A percentile compares a stretch with the other conserved stretches of the same genome.
These are phyloP conservation scores for Nymphicus hollandicus DNA, from an alignment of 2,113 vertebrate genomes.

Conservation along the genomic window DNA sequence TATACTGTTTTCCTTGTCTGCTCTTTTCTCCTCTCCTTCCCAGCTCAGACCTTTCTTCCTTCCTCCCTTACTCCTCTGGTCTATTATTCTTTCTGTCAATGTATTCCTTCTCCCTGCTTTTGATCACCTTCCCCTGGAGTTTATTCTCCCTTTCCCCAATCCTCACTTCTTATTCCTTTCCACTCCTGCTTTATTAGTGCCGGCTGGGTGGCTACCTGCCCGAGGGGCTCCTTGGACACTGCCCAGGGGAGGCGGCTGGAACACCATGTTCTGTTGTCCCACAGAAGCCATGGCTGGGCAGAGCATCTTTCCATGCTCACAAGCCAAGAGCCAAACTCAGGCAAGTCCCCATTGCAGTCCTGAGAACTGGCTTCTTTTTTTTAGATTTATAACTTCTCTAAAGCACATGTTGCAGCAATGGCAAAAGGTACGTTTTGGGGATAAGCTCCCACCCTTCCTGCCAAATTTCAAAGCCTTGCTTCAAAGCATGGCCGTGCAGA, in stretches of 20 bases:
- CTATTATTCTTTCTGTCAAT: neutral
- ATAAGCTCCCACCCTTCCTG: neutral
- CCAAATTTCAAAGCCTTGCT: neutral
- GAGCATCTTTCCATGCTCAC: accelerated
- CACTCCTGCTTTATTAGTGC: neutral
- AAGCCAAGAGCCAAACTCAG: neutral
- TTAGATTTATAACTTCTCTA: neutral
- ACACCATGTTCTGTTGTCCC: accelerated
- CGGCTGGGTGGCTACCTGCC: neutral
- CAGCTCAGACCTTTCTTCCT: neutral
- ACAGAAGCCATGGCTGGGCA: neutral
- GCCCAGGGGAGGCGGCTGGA: neutral
- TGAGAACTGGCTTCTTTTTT: neutral
- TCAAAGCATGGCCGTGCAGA: neutral
- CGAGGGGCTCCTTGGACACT: accelerated
- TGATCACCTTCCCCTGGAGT: neutral
- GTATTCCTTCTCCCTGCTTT: neutral
- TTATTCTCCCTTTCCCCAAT: neutral
- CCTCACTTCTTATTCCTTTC: neutral
- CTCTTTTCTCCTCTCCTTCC: neutral
- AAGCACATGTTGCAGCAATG: neutral
- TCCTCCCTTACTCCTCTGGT: neutral
- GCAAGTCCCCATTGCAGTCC: neutral
- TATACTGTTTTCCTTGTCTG: neutral
- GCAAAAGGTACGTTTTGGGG: neutral